These are phyloP conservation scores for Ctena decussata DNA, from an alignment of 2,888 invertebrate genomes.

Conservation along the genomic window DNA sequence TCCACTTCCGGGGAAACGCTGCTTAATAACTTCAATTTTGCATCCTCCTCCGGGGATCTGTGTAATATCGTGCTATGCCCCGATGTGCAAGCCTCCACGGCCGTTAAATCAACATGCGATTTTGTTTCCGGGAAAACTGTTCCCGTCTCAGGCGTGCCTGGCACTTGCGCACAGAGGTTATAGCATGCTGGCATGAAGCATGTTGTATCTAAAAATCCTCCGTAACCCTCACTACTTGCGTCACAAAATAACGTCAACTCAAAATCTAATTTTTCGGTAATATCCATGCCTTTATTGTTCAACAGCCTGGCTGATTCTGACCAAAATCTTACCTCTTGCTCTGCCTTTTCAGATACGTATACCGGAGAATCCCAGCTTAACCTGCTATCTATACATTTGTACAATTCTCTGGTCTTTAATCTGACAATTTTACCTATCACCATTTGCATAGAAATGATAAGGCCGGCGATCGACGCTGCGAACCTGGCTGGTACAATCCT, in stretches of 20 bases:
- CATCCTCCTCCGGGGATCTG: too few species aligned
- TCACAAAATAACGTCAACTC: slow-evolving; percentile 8
- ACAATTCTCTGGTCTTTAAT: slow-evolving; percentile 22
- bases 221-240: slow-evolving; percentile 22
- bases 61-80: too few species aligned
- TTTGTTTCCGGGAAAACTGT: too few species aligned
- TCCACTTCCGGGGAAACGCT: too few species aligned
- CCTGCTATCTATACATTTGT: slow-evolving; percentile 20
- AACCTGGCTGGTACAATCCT: not conserved
- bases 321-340: slow-evolving; percentile 16
- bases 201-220: slow-evolving; percentile 11
- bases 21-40: too few species aligned
- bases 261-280: not conserved
- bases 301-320: not conserved
- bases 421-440: slow-evolving; percentile 20
- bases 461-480: slow-evolving; percentile 8
- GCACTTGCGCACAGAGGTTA: not conserved
- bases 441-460: slow-evolving; percentile 27
- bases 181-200: too few species aligned
- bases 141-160: not conserved
- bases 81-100: too few species aligned
- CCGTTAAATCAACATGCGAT: too few species aligned
- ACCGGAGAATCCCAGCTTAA: slow-evolving; percentile 39
- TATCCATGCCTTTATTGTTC: not conserved
- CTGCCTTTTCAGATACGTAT: not conserved